Conservation (phyloP, 2,797 vertebrate genomes). For the Gadopsis bispinosus region DNA sequence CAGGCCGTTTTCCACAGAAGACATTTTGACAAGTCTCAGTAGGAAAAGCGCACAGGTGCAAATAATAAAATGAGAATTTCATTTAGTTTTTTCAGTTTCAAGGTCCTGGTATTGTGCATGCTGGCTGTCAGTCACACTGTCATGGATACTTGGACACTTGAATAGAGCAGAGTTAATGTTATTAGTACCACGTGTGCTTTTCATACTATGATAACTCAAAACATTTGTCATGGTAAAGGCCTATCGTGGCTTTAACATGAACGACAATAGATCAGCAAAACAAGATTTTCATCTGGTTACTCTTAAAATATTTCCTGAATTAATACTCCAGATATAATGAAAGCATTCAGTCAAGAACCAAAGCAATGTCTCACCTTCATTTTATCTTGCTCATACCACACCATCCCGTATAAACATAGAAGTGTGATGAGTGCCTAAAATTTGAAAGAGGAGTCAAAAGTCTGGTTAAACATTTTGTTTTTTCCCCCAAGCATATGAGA, state of each 20-base stretch:
- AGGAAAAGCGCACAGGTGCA: neutral
- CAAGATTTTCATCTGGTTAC: neutral
- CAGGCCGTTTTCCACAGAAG: neutral
- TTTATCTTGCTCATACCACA: conserved; percentile 92
- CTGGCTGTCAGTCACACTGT: neutral
- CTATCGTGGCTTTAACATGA: neutral
- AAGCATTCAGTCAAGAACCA: neutral
- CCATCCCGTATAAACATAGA: conserved; percentile 94
- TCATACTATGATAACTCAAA: neutral
- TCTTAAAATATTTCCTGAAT: neutral
- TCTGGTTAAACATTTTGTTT: neutral
- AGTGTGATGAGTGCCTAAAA: conserved; percentile 93
- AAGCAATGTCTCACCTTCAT: conserved; percentile 85
- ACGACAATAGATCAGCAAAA: neutral
- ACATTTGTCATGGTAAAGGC: neutral
- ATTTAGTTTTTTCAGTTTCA: neutral
- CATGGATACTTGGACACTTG: neutral
- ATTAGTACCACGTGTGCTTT: conserved; percentile 1
- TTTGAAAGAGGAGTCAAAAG: conserved; percentile 12
- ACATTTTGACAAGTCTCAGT: neutral
- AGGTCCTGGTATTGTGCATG: neutral
- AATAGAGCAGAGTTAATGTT: neutral
- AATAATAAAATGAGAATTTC: neutral
- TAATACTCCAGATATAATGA: neutral
- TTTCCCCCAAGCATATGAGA: neutral